Evolutionary conservation across 2,888 invertebrate genomes (phyloP), one percentile per base, ranked within the genome.

Genomic region (Gandaritis pyraliata): DNA sequence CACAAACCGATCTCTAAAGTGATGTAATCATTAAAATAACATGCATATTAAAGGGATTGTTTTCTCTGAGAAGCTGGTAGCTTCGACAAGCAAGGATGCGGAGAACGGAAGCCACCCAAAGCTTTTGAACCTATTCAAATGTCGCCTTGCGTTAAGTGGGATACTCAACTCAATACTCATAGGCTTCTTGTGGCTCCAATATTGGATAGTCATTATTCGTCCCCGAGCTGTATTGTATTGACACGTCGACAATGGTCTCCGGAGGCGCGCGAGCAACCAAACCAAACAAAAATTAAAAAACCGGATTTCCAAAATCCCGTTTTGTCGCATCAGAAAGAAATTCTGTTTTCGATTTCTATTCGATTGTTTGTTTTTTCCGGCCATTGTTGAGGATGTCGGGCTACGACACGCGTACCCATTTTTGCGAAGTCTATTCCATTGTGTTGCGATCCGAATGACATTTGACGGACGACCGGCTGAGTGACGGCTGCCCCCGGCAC

Each of bases 261-360:
- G 78, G 80, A 77, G 77, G 80, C 75, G 71, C 71, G 70, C 73
- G 72, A 75, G 77, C 76, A 79, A 78, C 80, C 76, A 81, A 84
- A 80, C 77, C 82, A 83, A 86, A 90, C 83, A 83, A 85, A 87
- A 84, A 72, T 77, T 68, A 78, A 74, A 76, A 86, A 91, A 91
- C 91, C 90, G 90, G 92, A 90, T 90, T 90, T 88, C 86, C 88
- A 86, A 91, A 92, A 90, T 91, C 90, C 91, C 90, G 90, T 91
- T 91, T 80, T 71, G 81, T 84, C 80, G 88, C 86, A 85, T 84
- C 84, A 81, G 80, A 84, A 89, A 88, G 86, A 89, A 86, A 85
- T 85, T 86, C 83, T 86, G 89, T 91, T 91, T 90, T 92, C 90
- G 88, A 88, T 91, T 91, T 91, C 90, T 90, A 90, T 90, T 87